phyloP scores from a whole-genome alignment of 2,797 vertebrate genomes.

The Acrocephalus scirpaceus region DNA sequence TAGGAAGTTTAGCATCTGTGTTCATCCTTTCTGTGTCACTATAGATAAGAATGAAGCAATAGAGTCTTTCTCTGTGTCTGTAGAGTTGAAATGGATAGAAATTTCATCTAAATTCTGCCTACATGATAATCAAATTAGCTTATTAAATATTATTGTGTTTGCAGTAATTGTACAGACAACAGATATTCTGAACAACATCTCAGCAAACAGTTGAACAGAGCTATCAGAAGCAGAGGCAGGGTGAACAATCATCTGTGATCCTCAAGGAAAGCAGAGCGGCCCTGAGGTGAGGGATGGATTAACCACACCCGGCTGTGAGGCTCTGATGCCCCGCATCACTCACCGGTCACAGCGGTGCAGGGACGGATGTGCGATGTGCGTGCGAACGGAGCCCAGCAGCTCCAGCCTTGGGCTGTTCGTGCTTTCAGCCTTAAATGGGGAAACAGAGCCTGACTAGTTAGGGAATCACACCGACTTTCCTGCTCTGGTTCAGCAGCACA shows the following conservation, averaged over 20 bases:
- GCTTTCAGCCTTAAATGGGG: neutral
- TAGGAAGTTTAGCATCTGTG: neutral
- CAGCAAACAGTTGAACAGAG: neutral
- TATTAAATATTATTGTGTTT: neutral
- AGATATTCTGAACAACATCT: neutral
- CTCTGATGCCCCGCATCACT: neutral
- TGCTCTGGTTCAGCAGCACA: neutral
- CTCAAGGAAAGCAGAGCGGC: too few relatives aligned
- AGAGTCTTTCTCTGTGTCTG: neutral
- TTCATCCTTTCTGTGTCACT: neutral
- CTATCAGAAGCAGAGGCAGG: neutral
- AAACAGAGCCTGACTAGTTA: neutral
- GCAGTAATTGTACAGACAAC: neutral
- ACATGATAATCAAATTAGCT: neutral
- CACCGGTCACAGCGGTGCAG: accelerated
- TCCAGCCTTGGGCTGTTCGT: accelerated
- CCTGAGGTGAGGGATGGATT: neutral
- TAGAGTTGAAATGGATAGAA: neutral
- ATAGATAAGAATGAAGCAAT: neutral
- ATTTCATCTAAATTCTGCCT: neutral
- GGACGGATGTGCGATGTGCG: accelerated
- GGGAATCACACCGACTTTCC: neutral
- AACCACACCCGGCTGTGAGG: accelerated
- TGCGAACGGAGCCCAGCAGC: neutral
- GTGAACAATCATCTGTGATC: neutral